Evolutionary conservation across 2,888 invertebrate genomes (phyloP).

Genomic region (Drosophila yooni): DNA sequence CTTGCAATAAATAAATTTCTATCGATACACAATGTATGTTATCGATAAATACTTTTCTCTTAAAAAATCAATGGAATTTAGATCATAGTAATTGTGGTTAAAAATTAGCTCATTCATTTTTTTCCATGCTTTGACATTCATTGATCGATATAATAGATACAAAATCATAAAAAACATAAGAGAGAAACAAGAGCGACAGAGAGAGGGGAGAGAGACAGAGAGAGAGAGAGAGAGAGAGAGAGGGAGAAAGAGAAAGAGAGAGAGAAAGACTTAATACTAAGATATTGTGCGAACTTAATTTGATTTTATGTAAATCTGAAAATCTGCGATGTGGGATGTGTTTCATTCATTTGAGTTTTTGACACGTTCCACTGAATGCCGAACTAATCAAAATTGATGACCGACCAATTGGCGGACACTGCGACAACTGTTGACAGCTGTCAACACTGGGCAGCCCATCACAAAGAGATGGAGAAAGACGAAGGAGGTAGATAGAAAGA

Average conservation of each 20-base stretch:
- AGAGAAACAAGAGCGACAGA: neutral
- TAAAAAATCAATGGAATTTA: neutral
- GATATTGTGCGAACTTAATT: neutral
- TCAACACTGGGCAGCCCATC: constrained; percentile 46
- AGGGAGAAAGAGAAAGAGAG: neutral
- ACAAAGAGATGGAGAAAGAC: neutral
- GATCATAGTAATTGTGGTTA: neutral
- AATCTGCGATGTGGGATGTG: neutral
- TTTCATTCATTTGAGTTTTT: constrained; percentile 63
- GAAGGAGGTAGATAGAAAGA: neutral
- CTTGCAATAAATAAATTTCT: neutral
- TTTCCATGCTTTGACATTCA: neutral
- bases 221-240: neutral
- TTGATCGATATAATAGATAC: neutral
- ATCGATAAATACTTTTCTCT: neutral
- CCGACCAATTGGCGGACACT: constrained; percentile 21
- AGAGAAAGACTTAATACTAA: neutral
- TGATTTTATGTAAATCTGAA: neutral
- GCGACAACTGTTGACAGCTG: constrained; percentile 67
- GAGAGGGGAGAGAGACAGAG: neutral
- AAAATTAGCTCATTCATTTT: neutral
- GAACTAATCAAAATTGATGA: constrained; percentile 74
- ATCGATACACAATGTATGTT: neutral
- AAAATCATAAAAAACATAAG: neutral
- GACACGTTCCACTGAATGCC: constrained; percentile 33